Base-by-base conservation (phyloP, 2,113 vertebrate genomes). In the Desmodus rotundus region DNA sequence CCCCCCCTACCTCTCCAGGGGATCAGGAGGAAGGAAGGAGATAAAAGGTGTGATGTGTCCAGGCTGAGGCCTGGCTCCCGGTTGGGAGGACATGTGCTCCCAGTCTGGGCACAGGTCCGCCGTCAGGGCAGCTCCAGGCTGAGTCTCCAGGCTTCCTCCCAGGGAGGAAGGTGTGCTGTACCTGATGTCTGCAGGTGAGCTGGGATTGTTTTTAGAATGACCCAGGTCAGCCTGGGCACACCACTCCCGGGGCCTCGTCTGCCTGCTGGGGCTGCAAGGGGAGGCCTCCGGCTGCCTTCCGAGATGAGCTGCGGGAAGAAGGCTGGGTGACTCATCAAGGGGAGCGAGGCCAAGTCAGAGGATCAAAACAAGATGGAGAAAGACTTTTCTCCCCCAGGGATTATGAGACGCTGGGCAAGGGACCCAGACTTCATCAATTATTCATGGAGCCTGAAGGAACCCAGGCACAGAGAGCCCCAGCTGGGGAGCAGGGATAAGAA, bases 311-410 rank as follows among this genome's bases (percentile, higher is more conserved):
- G 26, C 54, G 77, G 74, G 80, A 91, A 68, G 14, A 86, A 47
- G 70, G 31, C 36, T 0, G 9, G 58, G 43, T 96, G 97, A 96
- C 36, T 97, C 95, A 87, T 24, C 36, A 9, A 19, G n/a, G 73
- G 58, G 70, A 80, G 91, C 52, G 47, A 82, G 74, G 78, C 78
- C 73, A 33, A 78, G 13, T 15, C 31, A 6, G 22, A 38, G 68
- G 72, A 61, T 85, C 41, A 54, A 91, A 88, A 68, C 61, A 54
- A 91, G 67, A 45, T n/a, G 54, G 52, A 95, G 89, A 74, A 78
- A 83, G 95, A 38, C 52, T 92, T 47, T 28, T 58, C 31, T 8
- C 10, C 24, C 56, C n/a, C 22, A 38, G 72, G 13, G 76, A 89
- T 17, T 22, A 43, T 52, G 74, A 87, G 80, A 65, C 3, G 22